phyloP scores from a whole-genome alignment of 2,113 vertebrate genomes.

The Thymallus thymallus region DNA sequence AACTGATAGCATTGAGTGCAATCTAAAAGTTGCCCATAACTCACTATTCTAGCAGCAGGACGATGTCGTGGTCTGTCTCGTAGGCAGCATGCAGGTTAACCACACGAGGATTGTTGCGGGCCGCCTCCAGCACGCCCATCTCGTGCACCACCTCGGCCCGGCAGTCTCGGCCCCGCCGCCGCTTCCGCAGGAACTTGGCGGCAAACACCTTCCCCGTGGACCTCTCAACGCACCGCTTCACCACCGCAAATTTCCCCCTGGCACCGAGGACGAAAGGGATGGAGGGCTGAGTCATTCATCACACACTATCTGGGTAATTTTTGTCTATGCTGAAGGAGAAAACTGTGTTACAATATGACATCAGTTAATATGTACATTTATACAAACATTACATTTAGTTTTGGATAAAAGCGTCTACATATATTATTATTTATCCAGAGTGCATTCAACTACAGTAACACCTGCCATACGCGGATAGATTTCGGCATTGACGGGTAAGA shows the following conservation, averaged over 20 bases:
- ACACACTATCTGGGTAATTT: no score
- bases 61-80: slow-evolving; percentile 89
- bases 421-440: no score
- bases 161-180: slow-evolving; percentile 90
- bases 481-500: no score
- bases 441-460: no score
- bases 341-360: no score
- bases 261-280: not conserved
- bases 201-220: slow-evolving; percentile 88
- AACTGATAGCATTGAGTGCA: no score
- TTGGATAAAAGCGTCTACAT: no score
- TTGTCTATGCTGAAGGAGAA: no score
- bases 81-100: slow-evolving; percentile 90
- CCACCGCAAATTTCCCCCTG: slow-evolving; percentile 94
- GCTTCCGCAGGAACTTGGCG: slow-evolving; percentile 92
- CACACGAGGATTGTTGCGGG: slow-evolving; percentile 80
- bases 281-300: not conserved
- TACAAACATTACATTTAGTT: no score
- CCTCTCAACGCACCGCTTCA: slow-evolving; percentile 89
- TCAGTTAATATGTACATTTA: no score
- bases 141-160: slow-evolving; percentile 90
- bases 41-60: slow-evolving; percentile 94
- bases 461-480: no score
- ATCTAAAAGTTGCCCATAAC: slow-evolving; percentile 47
- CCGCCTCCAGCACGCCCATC: slow-evolving; percentile 88